Percentiles rank a stretch among this genome's conserved stretches.
Conservation (phyloP, 2,113 vertebrate genomes). For the Vulpes lagopus region DNA sequence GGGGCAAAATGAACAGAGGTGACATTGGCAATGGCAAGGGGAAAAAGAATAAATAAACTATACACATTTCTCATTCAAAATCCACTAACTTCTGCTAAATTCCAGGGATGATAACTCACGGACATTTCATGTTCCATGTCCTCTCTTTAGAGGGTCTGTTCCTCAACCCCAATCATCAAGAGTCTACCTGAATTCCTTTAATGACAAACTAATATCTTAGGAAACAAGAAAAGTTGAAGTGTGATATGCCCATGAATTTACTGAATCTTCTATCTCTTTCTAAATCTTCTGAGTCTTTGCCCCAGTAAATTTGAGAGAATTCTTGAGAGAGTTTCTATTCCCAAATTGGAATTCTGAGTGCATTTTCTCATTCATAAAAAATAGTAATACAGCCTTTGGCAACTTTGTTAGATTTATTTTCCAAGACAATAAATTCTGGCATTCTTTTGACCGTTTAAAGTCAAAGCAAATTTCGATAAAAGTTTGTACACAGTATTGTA, state of each 20-base stretch:
- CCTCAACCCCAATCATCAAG: neutral
- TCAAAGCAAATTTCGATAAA: slow-evolving; percentile 8
- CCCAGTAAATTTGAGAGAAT: neutral
- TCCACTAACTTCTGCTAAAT: neutral
- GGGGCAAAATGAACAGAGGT: neutral
- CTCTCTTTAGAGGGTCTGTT: neutral
- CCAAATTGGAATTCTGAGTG: neutral
- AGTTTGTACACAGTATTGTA: neutral
- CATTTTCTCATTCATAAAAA: neutral
- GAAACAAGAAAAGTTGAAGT: neutral
- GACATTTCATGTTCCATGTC: neutral
- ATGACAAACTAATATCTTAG: neutral
- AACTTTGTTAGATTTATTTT: neutral
- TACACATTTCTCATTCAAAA: neutral
- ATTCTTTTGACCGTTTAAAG: neutral
- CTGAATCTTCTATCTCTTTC: neutral
- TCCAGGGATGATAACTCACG: neutral
- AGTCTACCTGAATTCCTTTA: neutral
- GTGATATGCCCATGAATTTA: neutral
- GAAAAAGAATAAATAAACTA: neutral
- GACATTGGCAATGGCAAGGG: neutral
- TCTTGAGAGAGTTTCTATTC: neutral
- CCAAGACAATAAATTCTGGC: neutral
- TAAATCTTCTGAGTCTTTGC: neutral
- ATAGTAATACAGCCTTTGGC: neutral